Percentiles rank a stretch among this genome's conserved stretches.
Conservation (phyloP, 2,113 vertebrate species). For the Micromys minutus region DNA sequence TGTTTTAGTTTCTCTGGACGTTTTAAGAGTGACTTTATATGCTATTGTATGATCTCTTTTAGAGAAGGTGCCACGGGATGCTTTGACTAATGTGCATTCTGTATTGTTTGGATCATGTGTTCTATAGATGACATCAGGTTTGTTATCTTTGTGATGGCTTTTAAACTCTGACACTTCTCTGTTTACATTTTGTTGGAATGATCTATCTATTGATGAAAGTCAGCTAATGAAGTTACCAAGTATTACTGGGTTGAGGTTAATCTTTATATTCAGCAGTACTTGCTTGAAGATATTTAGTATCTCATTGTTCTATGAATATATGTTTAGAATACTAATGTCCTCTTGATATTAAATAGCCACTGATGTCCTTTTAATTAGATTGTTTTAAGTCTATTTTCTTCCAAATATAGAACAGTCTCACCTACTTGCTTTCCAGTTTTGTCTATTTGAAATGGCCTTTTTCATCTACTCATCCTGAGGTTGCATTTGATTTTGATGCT, state of each 20-base stretch:
- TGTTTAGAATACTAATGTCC: neutral
- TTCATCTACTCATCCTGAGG: neutral
- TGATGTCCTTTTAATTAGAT: neutral
- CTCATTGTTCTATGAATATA: neutral
- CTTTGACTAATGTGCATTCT: neutral
- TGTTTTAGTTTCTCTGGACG: neutral
- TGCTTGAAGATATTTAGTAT: neutral
- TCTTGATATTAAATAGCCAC: neutral
- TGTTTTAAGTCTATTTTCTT: neutral
- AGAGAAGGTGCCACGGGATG: neutral
- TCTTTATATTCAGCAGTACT: neutral
- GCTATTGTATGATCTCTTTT: neutral
- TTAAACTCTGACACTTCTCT: neutral
- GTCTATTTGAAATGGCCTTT: neutral
- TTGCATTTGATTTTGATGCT: neutral
- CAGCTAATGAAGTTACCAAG: neutral
- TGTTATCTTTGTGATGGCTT: neutral
- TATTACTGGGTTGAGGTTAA: neutral
- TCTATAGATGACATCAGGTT: neutral
- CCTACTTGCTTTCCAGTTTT: neutral
- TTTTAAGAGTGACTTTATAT: neutral
- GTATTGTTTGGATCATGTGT: neutral
- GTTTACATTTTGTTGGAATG: neutral
- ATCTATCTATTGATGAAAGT: neutral
- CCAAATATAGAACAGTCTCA: neutral